Evolutionary conservation across 2,113 vertebrate genomes (phyloP).

Genomic region (Periophthalmus modestus): DNA sequence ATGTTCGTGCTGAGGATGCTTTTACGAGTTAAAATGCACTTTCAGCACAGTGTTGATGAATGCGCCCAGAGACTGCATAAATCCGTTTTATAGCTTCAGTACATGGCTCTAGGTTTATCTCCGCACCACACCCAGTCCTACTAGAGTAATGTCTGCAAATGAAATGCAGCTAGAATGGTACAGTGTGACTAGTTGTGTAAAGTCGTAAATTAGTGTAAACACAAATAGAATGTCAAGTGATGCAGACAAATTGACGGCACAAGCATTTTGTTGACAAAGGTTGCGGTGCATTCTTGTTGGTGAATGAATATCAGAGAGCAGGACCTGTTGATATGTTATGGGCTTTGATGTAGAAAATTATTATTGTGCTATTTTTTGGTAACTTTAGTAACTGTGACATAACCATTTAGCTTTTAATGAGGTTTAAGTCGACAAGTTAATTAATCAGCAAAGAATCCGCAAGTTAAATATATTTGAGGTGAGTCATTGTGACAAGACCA

Average conservation of each 20-base stretch:
- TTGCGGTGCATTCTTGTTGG: neutral
- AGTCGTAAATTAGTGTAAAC: neutral
- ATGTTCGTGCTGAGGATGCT: neutral
- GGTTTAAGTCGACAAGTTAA: neutral
- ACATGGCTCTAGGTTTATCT: constrained; percentile 1
- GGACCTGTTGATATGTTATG: neutral
- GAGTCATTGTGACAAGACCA: neutral
- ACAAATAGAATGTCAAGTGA: neutral
- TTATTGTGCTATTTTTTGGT: neutral
- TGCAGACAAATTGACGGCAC: neutral
- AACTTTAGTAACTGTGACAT: neutral
- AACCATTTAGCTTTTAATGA: neutral
- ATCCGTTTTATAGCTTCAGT: neutral
- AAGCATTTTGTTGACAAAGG: neutral
- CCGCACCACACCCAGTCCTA: neutral
- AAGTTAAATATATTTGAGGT: neutral
- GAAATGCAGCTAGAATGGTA: neutral
- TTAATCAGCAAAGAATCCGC: neutral
- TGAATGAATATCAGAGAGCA: no score
- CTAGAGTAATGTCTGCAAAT: neutral
- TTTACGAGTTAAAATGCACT: neutral
- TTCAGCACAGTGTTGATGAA: constrained; percentile 1
- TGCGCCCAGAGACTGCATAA: neutral
- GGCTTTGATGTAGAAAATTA: neutral
- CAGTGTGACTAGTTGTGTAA: neutral